Conservation (phyloP, 2,797 vertebrate species). For the Hemibagrus guttatus region DNA sequence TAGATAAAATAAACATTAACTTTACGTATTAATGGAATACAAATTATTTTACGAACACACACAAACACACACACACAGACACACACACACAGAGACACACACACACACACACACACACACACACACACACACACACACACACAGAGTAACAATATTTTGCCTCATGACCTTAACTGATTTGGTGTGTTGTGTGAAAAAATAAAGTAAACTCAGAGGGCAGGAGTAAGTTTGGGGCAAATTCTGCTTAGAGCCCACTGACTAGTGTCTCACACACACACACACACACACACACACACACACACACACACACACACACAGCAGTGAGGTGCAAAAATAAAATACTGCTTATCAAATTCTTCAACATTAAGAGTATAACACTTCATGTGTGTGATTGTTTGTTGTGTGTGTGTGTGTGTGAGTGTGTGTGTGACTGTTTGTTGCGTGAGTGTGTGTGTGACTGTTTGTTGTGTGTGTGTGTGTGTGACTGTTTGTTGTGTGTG, state of each 20-base stretch:
- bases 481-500: slow-evolving; percentile 1
- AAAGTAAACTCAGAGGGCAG: background rate
- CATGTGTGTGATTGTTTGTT: background rate
- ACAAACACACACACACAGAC: background rate
- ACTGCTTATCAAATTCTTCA: too few relatives aligned
- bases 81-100: background rate
- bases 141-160: background rate
- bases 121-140: background rate
- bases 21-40: too few relatives aligned
- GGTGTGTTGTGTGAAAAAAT: background rate
- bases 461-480: background rate
- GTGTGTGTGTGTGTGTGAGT: background rate
- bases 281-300: slow-evolving; percentile 26
- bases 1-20: background rate
- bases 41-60: too few relatives aligned
- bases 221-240: background rate
- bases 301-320: slow-evolving; percentile 11
- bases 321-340: too few relatives aligned
- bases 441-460: background rate
- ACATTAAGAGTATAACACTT: too few relatives aligned
- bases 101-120: background rate
- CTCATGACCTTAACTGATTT: background rate
- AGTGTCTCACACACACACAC: background rate
- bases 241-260: background rate
- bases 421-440: background rate